Base-by-base conservation (phyloP, 37 sponge, comb jelly and placozoan genomes). In the Aplysina aerophoba region DNA sequence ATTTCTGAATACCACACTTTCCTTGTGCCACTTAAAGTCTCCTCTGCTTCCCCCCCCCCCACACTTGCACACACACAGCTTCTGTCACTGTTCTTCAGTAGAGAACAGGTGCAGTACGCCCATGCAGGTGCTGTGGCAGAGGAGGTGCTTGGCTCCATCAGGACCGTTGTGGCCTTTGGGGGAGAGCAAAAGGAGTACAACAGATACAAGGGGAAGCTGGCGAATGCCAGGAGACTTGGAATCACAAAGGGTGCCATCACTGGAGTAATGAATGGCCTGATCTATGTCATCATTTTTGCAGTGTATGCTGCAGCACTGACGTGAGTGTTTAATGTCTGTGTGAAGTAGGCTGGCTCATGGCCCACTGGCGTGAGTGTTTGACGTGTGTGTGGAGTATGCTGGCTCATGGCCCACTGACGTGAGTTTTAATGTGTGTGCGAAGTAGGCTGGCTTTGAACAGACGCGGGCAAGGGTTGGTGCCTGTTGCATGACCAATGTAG, bases 101-200 rank as follows among this genome's bases (percentile, higher is more conserved):
- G 74, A 60, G 97, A 91, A 44, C 95, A 95, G 86, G 87, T 84
- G 73, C 86, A 90, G 58, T 97, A 97, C 68, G 95, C 93, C 0
- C 56, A 57, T 36, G 97, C 97, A 20, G 97, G 97, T 33, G 89
- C 85, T 41, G 87, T 94, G 33, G 91, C 95, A 15, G 89, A 89
- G 68, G 95, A 94, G 78, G 92, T 94, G 21, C 67, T 94, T 31
- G 81, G 89, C 21, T 85, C 91, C 30, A 84, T 94, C 40, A 40
- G 88, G 14, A 94, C 95, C 20, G 92, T 94, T 16, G 85, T 88
- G 28, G 88, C 92, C 17, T 94, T 94, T 55, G 89, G 89, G 13
- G 95, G 91, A 5, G 84, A 94, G 72, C 54, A 82, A 64, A 88
- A 61, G 55, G 88, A 82, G 63, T 17, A 14, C n/a, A n/a, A 36